These are phyloP conservation scores for Uloborus diversus DNA, from an alignment of 1,140 invertebrate species.

Conservation along the genomic window DNA sequence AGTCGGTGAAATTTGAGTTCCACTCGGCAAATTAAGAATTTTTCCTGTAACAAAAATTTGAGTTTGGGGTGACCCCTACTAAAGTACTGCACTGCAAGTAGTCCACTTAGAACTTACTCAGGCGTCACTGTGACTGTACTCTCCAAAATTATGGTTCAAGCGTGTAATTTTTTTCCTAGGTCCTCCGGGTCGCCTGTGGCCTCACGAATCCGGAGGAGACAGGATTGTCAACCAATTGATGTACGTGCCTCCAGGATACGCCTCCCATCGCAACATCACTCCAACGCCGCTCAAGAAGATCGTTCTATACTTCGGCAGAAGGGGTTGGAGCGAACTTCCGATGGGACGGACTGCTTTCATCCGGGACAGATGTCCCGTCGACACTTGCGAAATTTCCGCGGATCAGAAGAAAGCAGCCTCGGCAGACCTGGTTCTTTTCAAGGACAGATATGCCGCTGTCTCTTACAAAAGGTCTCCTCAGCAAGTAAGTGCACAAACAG, in stretches of 20 bases:
- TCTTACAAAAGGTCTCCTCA: conserved; percentile 70
- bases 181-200: conserved; percentile 58
- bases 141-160: neutral
- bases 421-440: conserved; percentile 88
- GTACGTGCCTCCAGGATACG: conserved; percentile 62
- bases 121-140: neutral
- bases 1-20: no score
- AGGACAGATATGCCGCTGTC: conserved; percentile 76
- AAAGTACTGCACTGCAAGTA: neutral
- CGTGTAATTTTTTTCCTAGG: neutral
- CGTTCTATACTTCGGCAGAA: conserved; percentile 81
- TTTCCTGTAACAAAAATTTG: no score
- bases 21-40: no score
- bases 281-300: conserved; percentile 75
- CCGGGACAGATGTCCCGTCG: conserved; percentile 75
- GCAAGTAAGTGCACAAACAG: conserved; percentile 70
- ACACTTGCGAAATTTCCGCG: conserved; percentile 78
- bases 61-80: no score
- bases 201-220: conserved; percentile 61
- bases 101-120: neutral
- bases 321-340: conserved; percentile 77
- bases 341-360: conserved; percentile 76
- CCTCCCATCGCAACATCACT: conserved; percentile 43
- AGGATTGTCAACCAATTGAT: conserved; percentile 65
- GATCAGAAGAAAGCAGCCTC: conserved; percentile 75